Conservation (phyloP, 2,888 invertebrate species). For the Chrysolina americana region DNA sequence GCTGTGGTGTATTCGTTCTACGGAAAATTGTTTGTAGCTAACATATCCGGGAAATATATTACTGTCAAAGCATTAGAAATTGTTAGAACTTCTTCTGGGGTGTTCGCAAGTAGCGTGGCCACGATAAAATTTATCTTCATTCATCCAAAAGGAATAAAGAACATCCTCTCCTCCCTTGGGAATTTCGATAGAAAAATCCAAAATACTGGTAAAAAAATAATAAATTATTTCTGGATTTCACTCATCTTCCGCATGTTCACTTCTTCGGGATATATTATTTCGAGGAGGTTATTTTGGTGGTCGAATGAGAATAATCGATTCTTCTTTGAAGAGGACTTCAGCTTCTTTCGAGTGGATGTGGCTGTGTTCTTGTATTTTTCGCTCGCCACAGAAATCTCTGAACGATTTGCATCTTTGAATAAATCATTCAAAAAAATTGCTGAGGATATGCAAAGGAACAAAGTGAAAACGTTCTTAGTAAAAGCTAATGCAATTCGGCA, state of each 20-base stretch:
- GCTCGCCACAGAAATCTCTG: not conserved
- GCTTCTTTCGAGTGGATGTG: not conserved
- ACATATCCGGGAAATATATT: not conserved
- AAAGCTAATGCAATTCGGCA: not conserved
- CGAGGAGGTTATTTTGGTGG: too few species aligned
- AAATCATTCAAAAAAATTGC: not conserved
- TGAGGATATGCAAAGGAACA: not conserved
- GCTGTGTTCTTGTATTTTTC: not conserved
- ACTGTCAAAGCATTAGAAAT: not conserved
- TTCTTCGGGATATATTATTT: too few species aligned
- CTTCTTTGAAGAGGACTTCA: too few species aligned
- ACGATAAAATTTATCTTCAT: not conserved
- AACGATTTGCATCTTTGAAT: not conserved
- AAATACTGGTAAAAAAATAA: not conserved
- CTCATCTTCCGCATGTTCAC: not conserved
- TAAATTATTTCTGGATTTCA: not conserved
- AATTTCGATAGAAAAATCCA: not conserved
- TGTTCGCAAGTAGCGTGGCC: not conserved
- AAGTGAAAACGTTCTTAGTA: not conserved
- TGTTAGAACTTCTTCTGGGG: not conserved
- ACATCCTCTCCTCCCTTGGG: not conserved
- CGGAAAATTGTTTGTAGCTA: not conserved
- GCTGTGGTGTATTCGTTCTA: not conserved
- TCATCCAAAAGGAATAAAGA: not conserved
- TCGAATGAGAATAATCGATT: too few species aligned